phyloP scores from a whole-genome alignment of 2,888 invertebrate species.

The Aquatica leii region DNA sequence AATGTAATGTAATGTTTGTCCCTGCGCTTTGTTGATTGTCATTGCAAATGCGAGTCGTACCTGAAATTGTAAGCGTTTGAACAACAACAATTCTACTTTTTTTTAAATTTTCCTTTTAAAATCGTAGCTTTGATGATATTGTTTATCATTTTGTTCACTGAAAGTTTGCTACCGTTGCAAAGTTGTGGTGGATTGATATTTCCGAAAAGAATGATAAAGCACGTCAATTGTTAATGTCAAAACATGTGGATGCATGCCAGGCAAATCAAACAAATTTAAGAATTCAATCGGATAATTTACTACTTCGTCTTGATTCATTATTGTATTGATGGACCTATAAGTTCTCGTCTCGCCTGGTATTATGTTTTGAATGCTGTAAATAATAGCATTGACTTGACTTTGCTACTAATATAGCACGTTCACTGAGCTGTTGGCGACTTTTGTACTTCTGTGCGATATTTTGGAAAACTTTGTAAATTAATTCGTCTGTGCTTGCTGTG shows the following conservation, averaged over 20 bases:
- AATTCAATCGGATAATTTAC: too few species aligned
- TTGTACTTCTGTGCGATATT: slow-evolving; percentile 46
- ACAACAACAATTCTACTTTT: too few species aligned
- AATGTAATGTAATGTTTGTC: too few species aligned
- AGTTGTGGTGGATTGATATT: too few species aligned
- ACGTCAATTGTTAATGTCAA: slow-evolving; percentile 46
- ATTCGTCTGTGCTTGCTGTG: slow-evolving; percentile 41
- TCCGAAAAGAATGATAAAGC: slow-evolving; percentile 42
- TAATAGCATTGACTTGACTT: slow-evolving; percentile 43
- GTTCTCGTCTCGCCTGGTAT: slow-evolving; percentile 30
- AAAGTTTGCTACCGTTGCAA: neutral
- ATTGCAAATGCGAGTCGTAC: too few species aligned
- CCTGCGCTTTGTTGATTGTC: too few species aligned
- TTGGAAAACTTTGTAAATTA: slow-evolving; percentile 50
- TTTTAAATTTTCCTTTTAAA: too few species aligned
- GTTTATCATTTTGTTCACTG: slow-evolving; percentile 5
- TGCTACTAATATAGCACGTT: slow-evolving; percentile 51
- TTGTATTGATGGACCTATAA: slow-evolving; percentile 41
- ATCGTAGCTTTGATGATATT: too few species aligned
- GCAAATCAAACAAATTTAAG: slow-evolving; percentile 44
- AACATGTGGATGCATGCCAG: slow-evolving; percentile 45
- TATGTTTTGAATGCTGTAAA: slow-evolving; percentile 28
- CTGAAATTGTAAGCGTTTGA: too few species aligned
- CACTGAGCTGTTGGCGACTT: slow-evolving; percentile 43
- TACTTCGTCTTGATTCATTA: slow-evolving; percentile 34